Evolutionary conservation across 2,797 vertebrate genomes (phyloP).

Genomic region (Gymnothorax reevesii): DNA sequence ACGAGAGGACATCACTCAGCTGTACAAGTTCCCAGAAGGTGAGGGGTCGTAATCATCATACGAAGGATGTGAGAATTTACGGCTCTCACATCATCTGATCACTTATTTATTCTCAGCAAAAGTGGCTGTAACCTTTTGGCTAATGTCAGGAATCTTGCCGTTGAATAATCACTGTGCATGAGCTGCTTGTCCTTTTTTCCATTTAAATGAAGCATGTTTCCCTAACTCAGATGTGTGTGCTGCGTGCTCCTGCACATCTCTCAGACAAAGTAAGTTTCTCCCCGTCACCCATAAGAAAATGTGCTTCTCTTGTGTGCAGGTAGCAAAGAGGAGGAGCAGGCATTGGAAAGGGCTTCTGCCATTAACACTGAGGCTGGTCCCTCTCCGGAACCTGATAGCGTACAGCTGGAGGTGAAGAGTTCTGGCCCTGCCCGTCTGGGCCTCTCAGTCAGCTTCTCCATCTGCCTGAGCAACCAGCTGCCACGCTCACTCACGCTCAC

Average conservation of each 20-base stretch:
- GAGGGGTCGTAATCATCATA: background rate
- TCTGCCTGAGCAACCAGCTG: constrained; percentile 48
- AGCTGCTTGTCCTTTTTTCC: background rate
- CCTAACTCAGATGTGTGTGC: background rate
- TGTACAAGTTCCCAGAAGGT: constrained; percentile 22
- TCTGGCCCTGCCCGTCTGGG: constrained; percentile 53
- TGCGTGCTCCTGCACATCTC: background rate
- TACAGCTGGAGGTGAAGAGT: constrained; percentile 48
- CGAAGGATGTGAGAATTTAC: background rate
- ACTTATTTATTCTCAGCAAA: background rate
- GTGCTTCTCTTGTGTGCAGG: constrained; percentile 46
- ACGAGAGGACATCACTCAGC: constrained; percentile 28
- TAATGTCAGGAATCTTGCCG: no score
- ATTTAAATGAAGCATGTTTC: background rate
- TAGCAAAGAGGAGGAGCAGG: constrained; percentile 54
- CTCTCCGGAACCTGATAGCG: background rate
- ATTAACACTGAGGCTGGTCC: constrained; percentile 34
- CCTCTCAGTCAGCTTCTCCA: constrained; percentile 52
- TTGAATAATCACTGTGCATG: background rate
- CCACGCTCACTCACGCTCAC: constrained; percentile 47
- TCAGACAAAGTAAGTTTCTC: no score
- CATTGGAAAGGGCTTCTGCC: constrained; percentile 51
- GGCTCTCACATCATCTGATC: background rate
- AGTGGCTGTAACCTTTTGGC: no score
- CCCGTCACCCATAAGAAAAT: background rate